Evolutionary conservation across 2,888 invertebrate genomes (phyloP).

Genomic region (Drosophila suboccidentalis): DNA sequence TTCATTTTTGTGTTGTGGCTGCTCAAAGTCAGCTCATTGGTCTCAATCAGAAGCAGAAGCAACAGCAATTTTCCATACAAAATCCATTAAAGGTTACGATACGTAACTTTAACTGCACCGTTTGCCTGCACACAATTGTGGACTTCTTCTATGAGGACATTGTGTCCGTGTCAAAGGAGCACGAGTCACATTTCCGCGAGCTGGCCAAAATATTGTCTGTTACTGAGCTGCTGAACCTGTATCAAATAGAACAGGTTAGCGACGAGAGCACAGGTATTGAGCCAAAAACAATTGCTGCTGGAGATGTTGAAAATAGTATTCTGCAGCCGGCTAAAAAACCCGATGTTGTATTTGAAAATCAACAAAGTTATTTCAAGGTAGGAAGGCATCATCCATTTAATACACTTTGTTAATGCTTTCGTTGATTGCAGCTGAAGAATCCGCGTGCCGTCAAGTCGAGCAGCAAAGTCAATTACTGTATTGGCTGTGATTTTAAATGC

Average conservation of each 20-base stretch:
- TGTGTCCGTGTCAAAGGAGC: conserved; percentile 81
- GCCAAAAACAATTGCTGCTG: conserved; percentile 7
- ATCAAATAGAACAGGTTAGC: conserved; percentile 64
- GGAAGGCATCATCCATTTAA: background rate
- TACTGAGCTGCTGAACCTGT: conserved; percentile 80
- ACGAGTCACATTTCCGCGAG: conserved; percentile 82
- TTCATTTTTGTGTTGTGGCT: conserved; percentile 84
- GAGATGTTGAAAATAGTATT: conserved; percentile 49
- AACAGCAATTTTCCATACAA: conserved; percentile 84
- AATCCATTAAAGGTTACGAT: conserved; percentile 84
- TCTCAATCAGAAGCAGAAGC: conserved; percentile 71
- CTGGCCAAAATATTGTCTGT: conserved; percentile 82
- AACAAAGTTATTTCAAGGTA: conserved; percentile 83
- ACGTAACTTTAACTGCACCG: conserved; percentile 80
- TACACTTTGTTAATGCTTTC: background rate
- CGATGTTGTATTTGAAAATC: conserved; percentile 79
- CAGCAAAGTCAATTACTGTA: conserved; percentile 85
- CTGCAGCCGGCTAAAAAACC: conserved; percentile 45
- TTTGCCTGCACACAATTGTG: conserved; percentile 82
- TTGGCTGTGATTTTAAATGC: conserved; percentile 85
- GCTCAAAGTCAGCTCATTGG: conserved; percentile 84
- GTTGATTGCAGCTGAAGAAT: conserved; percentile 70
- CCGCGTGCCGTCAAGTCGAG: conserved; percentile 74
- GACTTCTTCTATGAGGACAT: conserved; percentile 84
- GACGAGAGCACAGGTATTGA: conserved; percentile 20